These are phyloP conservation scores for Osmoderma eremita DNA, from an alignment of 2,888 invertebrate species.

Conservation along the genomic window DNA sequence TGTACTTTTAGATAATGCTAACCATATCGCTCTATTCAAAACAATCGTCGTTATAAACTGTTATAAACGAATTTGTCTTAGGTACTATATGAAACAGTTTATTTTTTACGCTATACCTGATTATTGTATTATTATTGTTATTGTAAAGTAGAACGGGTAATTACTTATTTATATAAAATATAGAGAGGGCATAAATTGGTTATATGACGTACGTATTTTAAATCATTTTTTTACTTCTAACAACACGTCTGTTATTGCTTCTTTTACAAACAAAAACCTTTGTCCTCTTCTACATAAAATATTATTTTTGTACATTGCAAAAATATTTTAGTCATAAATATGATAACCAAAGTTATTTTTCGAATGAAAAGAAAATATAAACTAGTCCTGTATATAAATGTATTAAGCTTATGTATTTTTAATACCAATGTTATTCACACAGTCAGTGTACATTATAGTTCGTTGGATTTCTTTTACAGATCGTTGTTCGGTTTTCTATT, in stretches of 20 bases:
- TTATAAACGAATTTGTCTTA: slow-evolving; percentile 8
- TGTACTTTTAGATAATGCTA: slow-evolving; percentile 22
- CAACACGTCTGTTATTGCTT: background rate
- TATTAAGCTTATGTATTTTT: slow-evolving; percentile 21
- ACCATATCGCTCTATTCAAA: slow-evolving; percentile 27
- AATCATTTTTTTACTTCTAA: background rate
- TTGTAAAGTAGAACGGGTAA: slow-evolving; percentile 32
- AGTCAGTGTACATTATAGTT: background rate
- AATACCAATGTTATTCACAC: slow-evolving; percentile 12
- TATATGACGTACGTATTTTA: slow-evolving; percentile 1
- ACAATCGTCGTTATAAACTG: slow-evolving; percentile 29
- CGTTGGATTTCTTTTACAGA: no score
- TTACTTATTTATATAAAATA: slow-evolving; percentile 18
- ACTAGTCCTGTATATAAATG: slow-evolving; percentile 37
- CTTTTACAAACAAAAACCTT: background rate
- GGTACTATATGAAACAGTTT: background rate
- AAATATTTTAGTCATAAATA: slow-evolving; percentile 26
- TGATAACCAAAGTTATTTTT: slow-evolving; percentile 39
- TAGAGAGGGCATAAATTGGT: background rate
- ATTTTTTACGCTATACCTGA: slow-evolving; percentile 20
- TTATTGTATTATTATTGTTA: slow-evolving; percentile 14
- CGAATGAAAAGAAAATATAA: slow-evolving; percentile 15
- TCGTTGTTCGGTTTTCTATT: no score
- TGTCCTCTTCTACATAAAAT: slow-evolving; percentile 17
- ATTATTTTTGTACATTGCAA: slow-evolving; percentile 18